Percentiles rank a stretch among this genome's conserved stretches.
Evolutionary conservation across 64 coral and sea anemone species (phyloP).

Genomic region (Montipora cactus): DNA sequence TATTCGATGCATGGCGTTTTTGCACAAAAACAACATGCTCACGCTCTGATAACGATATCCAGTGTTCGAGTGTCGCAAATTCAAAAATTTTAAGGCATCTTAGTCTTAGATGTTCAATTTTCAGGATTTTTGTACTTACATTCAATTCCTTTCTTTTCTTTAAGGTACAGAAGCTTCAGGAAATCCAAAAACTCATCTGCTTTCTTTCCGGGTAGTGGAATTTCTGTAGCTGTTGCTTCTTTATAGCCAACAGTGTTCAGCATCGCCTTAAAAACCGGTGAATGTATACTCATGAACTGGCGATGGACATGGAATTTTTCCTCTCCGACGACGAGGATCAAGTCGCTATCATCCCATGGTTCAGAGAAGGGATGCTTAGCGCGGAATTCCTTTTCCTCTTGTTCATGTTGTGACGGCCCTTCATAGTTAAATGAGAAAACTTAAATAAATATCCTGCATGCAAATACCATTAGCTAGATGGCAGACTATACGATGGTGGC

Average conservation of each 20-base stretch:
- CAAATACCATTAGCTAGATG: too few relatives aligned
- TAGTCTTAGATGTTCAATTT: too few relatives aligned
- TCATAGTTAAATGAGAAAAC: neutral
- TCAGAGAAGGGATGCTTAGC: slow-evolving; percentile 21
- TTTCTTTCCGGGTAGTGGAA: slow-evolving; percentile 68
- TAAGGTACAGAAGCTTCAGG: slow-evolving; percentile 44
- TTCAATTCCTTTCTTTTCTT: neutral
- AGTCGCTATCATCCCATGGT: slow-evolving; percentile 68
- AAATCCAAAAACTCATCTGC: slow-evolving; percentile 29
- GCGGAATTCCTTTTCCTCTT: neutral
- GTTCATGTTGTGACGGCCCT: neutral
- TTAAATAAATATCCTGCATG: too few relatives aligned
- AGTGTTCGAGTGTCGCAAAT: too few relatives aligned
- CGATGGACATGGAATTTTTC: slow-evolving; percentile 67
- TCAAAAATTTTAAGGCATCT: too few relatives aligned
- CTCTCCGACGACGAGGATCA: slow-evolving; percentile 52
- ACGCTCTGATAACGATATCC: too few relatives aligned
- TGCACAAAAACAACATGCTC: too few relatives aligned
- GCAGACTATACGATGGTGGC: too few relatives aligned
- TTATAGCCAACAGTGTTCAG: neutral
- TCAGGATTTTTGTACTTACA: neutral
- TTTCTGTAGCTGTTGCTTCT: slow-evolving; percentile 25
- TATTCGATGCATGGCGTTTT: too few relatives aligned
- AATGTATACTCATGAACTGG: slow-evolving; percentile 39
- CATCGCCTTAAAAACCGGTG: slow-evolving; percentile 69